Conservation (phyloP, 2,113 vertebrate genomes). For the Stegastes partitus region DNA sequence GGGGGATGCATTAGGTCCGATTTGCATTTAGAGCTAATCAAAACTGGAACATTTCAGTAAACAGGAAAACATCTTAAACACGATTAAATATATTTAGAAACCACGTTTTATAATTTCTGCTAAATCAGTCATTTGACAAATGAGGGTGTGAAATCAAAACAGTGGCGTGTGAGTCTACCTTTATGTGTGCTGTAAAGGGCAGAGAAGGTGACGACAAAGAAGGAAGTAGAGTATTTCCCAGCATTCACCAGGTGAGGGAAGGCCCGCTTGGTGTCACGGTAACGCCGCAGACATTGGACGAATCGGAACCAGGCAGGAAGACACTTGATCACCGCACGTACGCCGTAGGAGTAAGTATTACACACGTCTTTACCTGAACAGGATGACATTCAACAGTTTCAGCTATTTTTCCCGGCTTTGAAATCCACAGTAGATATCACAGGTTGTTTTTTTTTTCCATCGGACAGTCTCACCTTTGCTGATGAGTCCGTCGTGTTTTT, state of each 20-base stretch:
- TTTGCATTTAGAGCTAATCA: no score
- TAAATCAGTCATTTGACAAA: no score
- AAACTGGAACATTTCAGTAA: no score
- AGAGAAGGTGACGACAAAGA: slow-evolving; percentile 97
- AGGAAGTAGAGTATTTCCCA: slow-evolving; percentile 98
- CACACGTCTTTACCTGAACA: slow-evolving; percentile 81
- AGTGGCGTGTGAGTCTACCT: slow-evolving; percentile 82
- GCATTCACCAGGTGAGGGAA: slow-evolving; percentile 98
- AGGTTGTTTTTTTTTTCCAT: no score
- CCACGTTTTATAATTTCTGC: no score
- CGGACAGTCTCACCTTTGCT: slow-evolving; percentile 49
- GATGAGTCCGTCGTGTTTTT: slow-evolving; percentile 83
- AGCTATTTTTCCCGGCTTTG: background rate
- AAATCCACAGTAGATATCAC: background rate
- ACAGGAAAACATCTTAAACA: no score
- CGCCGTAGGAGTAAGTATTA: slow-evolving; percentile 94
- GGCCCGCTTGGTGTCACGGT: slow-evolving; percentile 96
- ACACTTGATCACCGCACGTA: slow-evolving; percentile 96
- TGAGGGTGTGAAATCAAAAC: no score
- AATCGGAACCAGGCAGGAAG: slow-evolving; percentile 99
- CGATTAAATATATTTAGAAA: no score
- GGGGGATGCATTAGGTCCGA: no score
- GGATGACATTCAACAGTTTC: background rate
- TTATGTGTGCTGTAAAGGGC: slow-evolving; percentile 95
- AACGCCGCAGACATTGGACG: slow-evolving; percentile 97